These are phyloP conservation scores for Halcyon malimbica DNA, from an alignment of 2,113 vertebrate genomes.

Conservation along the genomic window DNA sequence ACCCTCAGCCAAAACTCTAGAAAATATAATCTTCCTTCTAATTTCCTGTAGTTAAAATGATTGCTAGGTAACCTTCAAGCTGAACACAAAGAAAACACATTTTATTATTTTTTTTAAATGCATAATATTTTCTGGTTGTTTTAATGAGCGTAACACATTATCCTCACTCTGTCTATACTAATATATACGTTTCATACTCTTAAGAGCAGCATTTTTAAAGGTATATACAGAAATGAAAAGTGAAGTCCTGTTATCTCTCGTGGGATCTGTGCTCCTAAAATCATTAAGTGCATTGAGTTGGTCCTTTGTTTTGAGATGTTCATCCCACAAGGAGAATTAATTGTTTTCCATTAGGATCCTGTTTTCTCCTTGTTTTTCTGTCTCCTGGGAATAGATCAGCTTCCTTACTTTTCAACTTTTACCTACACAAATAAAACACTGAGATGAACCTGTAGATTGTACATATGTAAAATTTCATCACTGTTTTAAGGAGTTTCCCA, in stretches of 20 bases:
- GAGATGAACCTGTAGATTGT: not conserved
- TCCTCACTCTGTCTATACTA: not conserved
- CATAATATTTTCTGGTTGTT: not conserved
- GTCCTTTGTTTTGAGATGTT: not conserved
- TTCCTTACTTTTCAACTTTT: not conserved
- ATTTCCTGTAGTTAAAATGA: not conserved
- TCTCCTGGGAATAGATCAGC: not conserved
- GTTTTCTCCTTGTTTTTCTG: not conserved
- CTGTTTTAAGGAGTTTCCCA: slow-evolving; percentile 6
- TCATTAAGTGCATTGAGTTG: not conserved
- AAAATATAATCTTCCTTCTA: not conserved
- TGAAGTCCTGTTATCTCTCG: not conserved
- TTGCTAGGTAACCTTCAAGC: not conserved
- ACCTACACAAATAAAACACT: not conserved
- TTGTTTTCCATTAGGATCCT: not conserved
- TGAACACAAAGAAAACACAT: not conserved
- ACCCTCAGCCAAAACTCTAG: not conserved
- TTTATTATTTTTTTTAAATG: not conserved
- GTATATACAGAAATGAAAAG: not conserved
- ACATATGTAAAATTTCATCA: not conserved
- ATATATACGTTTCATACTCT: accelerated
- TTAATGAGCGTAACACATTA: not conserved
- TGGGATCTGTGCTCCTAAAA: not conserved
- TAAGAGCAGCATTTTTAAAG: not conserved
- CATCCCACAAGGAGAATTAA: not conserved